Percentiles rank a stretch among this genome's conserved stretches.
Conservation (phyloP, 2,888 invertebrate species). For the Spilarctia lutea region DNA sequence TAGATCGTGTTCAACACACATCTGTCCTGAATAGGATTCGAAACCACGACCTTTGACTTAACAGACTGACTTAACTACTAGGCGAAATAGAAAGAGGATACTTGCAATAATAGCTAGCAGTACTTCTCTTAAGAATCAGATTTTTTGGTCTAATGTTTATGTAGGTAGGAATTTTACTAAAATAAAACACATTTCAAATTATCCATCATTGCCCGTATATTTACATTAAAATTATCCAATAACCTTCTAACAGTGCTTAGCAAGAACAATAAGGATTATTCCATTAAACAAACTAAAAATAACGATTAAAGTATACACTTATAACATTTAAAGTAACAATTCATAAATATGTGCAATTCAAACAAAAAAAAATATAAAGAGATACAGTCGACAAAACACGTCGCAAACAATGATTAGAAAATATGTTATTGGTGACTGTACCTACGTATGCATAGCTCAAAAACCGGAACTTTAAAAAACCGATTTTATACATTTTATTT, state of each 20-base stretch:
- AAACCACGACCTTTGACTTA: too few relatives aligned
- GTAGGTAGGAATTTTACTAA: background rate
- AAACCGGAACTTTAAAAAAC: background rate
- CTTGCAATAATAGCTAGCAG: background rate
- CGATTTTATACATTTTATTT: background rate
- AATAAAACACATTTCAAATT: slow-evolving; percentile 12
- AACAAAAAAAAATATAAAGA: background rate
- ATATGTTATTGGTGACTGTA: background rate
- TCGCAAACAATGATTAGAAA: too few relatives aligned
- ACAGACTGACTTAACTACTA: too few relatives aligned
- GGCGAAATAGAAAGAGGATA: background rate
- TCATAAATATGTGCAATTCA: background rate
- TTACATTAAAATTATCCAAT: slow-evolving; percentile 41
- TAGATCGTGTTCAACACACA: too few relatives aligned
- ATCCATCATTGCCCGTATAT: slow-evolving; percentile 42
- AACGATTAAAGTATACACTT: background rate
- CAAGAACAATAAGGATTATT: slow-evolving; percentile 27
- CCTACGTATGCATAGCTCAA: background rate
- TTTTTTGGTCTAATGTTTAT: background rate
- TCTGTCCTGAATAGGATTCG: too few relatives aligned
- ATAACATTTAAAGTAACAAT: background rate
- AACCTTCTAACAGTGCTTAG: slow-evolving; percentile 41
- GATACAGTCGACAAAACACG: background rate
- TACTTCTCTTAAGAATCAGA: background rate
- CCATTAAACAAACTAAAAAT: slow-evolving; percentile 19